phyloP scores from a whole-genome alignment of 2,888 invertebrate species.

The Eupelmus urozonus region DNA sequence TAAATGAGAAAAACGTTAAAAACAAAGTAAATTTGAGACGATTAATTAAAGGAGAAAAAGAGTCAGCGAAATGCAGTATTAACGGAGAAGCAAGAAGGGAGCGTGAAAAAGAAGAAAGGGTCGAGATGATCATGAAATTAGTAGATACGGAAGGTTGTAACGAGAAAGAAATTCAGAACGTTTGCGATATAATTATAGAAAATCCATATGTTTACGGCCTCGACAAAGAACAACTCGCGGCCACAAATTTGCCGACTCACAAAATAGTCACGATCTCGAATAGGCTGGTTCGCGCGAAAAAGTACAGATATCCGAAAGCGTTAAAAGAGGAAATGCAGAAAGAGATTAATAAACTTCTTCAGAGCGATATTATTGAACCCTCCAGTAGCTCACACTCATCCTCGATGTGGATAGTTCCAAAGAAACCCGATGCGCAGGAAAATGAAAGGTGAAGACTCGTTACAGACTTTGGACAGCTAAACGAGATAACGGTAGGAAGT shows the following conservation, averaged over 20 bases:
- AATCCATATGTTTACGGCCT: not conserved
- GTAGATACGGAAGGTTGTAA: not conserved
- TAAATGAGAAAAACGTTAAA: too few relatives aligned
- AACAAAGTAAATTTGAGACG: too few relatives aligned
- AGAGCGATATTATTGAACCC: not conserved
- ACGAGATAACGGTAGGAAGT: not conserved
- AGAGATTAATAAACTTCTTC: not conserved
- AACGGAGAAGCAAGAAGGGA: too few relatives aligned
- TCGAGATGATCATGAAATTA: not conserved
- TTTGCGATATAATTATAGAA: not conserved
- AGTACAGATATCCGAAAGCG: not conserved
- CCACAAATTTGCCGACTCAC: not conserved
- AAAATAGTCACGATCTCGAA: too few relatives aligned
- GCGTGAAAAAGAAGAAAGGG: constrained; percentile 11
- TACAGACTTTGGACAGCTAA: not conserved
- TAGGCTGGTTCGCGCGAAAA: too few relatives aligned
- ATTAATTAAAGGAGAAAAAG: too few relatives aligned
- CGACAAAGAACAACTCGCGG: not conserved
- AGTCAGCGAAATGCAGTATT: too few relatives aligned
- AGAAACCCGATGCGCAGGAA: not conserved
- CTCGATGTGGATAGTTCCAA: not conserved
- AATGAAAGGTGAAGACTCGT: not conserved
- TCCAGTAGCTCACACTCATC: not conserved
- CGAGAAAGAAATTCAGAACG: not conserved
- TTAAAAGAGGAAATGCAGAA: not conserved